Base-by-base conservation (phyloP, 2,797 vertebrate species). In the Chrysocyon brachyurus region DNA sequence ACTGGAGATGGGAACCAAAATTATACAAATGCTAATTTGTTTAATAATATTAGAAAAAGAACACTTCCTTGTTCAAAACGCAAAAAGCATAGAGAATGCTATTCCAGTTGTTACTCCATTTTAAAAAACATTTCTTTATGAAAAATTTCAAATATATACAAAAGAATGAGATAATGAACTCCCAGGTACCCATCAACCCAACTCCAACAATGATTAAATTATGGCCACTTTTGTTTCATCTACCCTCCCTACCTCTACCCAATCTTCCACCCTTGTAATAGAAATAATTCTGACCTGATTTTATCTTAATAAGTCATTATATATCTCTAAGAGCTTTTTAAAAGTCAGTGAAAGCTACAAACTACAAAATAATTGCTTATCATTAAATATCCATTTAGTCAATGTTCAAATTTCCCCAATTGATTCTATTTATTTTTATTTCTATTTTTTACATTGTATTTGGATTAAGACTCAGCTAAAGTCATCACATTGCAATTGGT, bases 11-110 rank as follows among this genome's bases (percentile, higher is more conserved):
- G 21, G 36, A 77, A 81, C 28, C 57, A 70, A 96, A 95, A 88
- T 83, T 89, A 92, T 68, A 46, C 81, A 97, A 46, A 40, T 79
- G 87, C 81, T 28, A 70, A 28, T 84, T 92, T 88, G 92, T 64
- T 97, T 93, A 96, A 40, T 52, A 93, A 54, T 40, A 57, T 91
- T 54, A 91, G 70, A 54, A 87, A 98, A 96, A 96, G 84, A 96
- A 87, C 52, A 77, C 36, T 81, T 91, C 49, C 46, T 82, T 87
- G 21, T 31, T 89, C 59, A 81, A 49, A 70, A 83, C 16, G 56
- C 95, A 91, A 95, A 97, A 87, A 81, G 12, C 31, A 82, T 36
- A 89, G 26, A n/a, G 12, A 46, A 96, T 96, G 66, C 46, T 96
- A 28, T 89, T 63, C 11, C 96, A 68, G 21, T 96, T 97, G 77